Base-by-base conservation (phyloP, 2,797 vertebrate species). In the Steatocranus sp. region DNA sequence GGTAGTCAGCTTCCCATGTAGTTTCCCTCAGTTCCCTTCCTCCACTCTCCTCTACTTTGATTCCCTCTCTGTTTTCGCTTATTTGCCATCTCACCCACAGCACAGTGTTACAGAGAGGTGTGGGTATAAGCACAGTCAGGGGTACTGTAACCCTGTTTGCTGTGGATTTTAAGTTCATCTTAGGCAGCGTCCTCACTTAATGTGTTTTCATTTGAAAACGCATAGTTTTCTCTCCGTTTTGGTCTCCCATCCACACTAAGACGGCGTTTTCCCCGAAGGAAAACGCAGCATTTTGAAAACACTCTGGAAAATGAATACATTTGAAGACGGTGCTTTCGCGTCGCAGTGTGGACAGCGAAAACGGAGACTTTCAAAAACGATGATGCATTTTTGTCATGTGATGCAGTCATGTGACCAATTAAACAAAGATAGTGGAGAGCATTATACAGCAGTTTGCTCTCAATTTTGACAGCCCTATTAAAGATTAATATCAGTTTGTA, bases 1-100 rank as follows among this genome's bases (percentile, higher is more conserved):
- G 97, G 98, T 98, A 92, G 95, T 90, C 38, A 5, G 14, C 82
- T 76, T 78, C 61, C 61, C 2, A 11, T 84, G 76, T 68, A 53
- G 58, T 83, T 77, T 46, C 61, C 63, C 27, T 41, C 15, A 58
- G 17, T 74, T 68, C 11, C 8, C 18, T 14, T 30, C 11, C 41
- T 51, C 20, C 5, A 10, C 66, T 49, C 49, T 79, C 68, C 51
- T 76, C 46, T 56, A 43, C 38, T 80, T 77, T 74, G 66, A 75
- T 80, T 81, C 66, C 43, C 50, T 80, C 41, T 30, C 36, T 34
- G 48, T 74, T 87, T 63, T 86, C 54, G 79, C 76, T 88, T 61
- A 43, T 85, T 83, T 87, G 74, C 82, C 25, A 18, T 73, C 68
- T 73, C 68, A 73, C 68, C 43, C 11, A 48, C 41, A 90, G 90